A percentile compares a stretch with the other conserved stretches of the same genome.
Conservation (phyloP, 2,888 invertebrate genomes). For the Plebejus argus region DNA sequence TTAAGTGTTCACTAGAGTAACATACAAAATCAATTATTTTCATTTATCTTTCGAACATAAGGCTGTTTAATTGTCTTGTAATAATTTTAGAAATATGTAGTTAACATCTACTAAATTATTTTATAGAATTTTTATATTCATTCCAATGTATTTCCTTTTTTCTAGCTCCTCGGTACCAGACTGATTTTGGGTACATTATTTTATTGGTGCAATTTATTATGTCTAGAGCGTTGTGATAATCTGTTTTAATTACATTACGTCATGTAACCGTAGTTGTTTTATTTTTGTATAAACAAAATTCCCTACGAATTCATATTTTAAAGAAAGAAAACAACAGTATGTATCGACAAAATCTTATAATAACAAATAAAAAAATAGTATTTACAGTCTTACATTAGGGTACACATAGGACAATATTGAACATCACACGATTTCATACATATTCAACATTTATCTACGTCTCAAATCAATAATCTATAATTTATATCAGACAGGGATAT, state of each 20-base stretch:
- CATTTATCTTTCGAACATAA: constrained; percentile 67
- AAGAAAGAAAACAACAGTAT: constrained; percentile 44
- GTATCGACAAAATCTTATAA: constrained; percentile 53
- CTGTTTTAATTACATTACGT: constrained; percentile 77
- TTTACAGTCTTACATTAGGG: constrained; percentile 58
- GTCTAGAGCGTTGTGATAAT: constrained; percentile 81
- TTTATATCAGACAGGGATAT: background rate
- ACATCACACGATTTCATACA: constrained; percentile 6
- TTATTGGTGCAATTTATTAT: constrained; percentile 77
- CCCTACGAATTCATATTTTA: background rate
- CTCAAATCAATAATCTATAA: constrained; percentile 18
- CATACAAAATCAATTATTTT: constrained; percentile 66
- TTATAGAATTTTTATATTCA: constrained; percentile 80
- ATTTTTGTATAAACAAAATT: constrained; percentile 40
- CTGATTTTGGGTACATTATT: constrained; percentile 81
- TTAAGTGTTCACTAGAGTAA: constrained; percentile 79
- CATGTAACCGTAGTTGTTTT: constrained; percentile 59
- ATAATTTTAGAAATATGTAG: constrained; percentile 61
- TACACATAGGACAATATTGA: constrained; percentile 17
- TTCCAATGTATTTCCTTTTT: constrained; percentile 72
- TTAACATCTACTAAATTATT: constrained; percentile 75
- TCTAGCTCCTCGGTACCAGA: constrained; percentile 78
- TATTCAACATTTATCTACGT: constrained; percentile 14
- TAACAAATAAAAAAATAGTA: constrained; percentile 68
- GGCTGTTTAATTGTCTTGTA: constrained; percentile 71